phyloP scores from a whole-genome alignment of 2,797 vertebrate species.

The Hypotaenidia philippensis region DNA sequence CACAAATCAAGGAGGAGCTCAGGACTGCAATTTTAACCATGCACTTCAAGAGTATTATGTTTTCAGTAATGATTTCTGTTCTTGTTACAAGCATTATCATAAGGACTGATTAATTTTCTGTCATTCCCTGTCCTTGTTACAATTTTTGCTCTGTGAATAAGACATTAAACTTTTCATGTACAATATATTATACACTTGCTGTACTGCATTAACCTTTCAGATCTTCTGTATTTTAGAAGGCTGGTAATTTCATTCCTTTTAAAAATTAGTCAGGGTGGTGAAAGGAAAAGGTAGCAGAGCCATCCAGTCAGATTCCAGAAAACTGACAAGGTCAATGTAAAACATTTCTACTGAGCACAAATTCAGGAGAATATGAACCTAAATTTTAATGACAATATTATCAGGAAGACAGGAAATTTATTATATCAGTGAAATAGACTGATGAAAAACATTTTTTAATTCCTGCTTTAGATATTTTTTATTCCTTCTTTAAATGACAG shows the following conservation, averaged over 20 bases:
- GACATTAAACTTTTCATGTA: constrained; percentile 53
- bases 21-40: neutral
- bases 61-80: neutral
- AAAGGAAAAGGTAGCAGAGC: neutral
- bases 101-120: constrained; percentile 37
- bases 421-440: neutral
- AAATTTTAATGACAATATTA: neutral
- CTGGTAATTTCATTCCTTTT: constrained; percentile 2
- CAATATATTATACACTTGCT: constrained; percentile 30
- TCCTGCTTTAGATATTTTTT: neutral
- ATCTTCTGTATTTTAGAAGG: constrained; percentile 14
- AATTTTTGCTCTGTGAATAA: constrained; percentile 15
- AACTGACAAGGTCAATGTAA: neutral
- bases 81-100: neutral
- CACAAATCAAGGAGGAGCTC: neutral
- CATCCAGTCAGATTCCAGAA: neutral
- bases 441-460: neutral
- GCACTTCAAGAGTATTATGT: neutral
- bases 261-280: neutral
- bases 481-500: neutral
- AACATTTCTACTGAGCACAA: neutral
- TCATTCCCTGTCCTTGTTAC: constrained; percentile 17
- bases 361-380: neutral
- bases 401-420: neutral
- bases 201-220: constrained; percentile 49